A percentile compares a stretch with the other conserved stretches of the same genome.
These are phyloP conservation scores for Ornithorhynchus anatinus DNA, from an alignment of 2,113 vertebrate genomes.

Conservation along the genomic window DNA sequence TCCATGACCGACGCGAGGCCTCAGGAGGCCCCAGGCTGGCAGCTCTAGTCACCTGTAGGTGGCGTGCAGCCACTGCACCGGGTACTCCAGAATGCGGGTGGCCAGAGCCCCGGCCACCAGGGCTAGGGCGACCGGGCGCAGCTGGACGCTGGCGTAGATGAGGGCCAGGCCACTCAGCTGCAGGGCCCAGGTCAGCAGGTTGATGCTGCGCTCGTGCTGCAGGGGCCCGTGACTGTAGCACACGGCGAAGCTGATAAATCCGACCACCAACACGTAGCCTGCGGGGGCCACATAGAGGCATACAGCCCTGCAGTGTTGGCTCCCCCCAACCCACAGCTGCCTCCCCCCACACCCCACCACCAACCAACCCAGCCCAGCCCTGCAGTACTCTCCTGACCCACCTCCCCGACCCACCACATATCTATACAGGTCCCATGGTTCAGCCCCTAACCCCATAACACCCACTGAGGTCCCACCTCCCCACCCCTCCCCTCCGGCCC, in stretches of 20 bases:
- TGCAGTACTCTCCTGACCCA: too few species aligned
- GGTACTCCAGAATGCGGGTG: constrained; percentile 87
- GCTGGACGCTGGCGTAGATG: constrained; percentile 86
- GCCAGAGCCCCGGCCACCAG: constrained; percentile 80
- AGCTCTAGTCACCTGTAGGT: constrained; percentile 71
- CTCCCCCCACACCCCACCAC: too few species aligned
- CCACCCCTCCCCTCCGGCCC: too few species aligned
- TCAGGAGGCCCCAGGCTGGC: too few species aligned
- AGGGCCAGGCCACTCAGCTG: constrained; percentile 87
- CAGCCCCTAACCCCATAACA: too few species aligned
- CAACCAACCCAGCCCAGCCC: too few species aligned
- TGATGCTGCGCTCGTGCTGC: constrained; percentile 88
- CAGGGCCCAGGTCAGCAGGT: constrained; percentile 91
- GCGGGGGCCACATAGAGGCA: not conserved
- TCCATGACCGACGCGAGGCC: too few species aligned
- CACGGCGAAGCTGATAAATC: constrained; percentile 88
- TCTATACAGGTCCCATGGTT: too few species aligned
- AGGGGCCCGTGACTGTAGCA: constrained; percentile 93
- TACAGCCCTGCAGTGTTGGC: too few species aligned
- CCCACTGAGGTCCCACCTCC: too few species aligned
- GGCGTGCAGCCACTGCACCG: constrained; percentile 70
- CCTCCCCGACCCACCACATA: too few species aligned
- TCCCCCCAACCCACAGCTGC: too few species aligned
- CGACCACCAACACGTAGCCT: constrained; percentile 84
- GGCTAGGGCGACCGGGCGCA: constrained; percentile 82